Base-by-base conservation (phyloP, 2,797 vertebrate species). In the Mormyrops boulengeri region DNA sequence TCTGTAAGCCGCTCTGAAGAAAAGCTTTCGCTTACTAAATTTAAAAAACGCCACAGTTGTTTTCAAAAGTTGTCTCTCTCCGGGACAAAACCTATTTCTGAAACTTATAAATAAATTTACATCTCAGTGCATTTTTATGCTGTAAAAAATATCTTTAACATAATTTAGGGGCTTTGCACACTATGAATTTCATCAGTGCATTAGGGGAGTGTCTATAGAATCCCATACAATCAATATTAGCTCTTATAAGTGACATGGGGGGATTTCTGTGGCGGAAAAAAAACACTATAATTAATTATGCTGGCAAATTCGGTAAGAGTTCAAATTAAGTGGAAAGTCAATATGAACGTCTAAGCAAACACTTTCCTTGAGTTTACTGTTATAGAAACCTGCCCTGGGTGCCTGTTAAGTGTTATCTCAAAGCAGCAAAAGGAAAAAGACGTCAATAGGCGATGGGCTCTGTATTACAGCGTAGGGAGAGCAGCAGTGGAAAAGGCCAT, bases 401-500 rank as follows among this genome's bases (percentile, higher is more conserved):
- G 47, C 89, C 44, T 49, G 30, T 66, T 73, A 69, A 66, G 82
- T 41, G 84, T 49, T 52, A 60, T 86, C 82, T 69, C 26, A 62
- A 12, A 17, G 88, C 22, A 30, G 12, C 4, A 34, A 53, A 84
- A 3, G 14, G 62, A 17, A 50, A 30, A 69, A 26, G 19, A 30
- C 73, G n/a, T 49, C 86, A 82, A 80, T 52, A 11, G 55, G 8
- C 2, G 77, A 38, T 26, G 26, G 73, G n/a, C 2, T 26, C 26
- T 3, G 50, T 17, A 14, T 49, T 57, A 17, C 85, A 11, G 19
- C 12, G 6, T 57, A 60, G 26, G 53, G 19, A 14, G n/a, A 73
- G 88, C 14, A 0, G 12, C 57, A 22, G 77, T 93, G 93, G 92
- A 93, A 94, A 93, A 66, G 90, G 92, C 91, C 93, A 89, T 89